Evolutionary conservation across 2,888 invertebrate species (phyloP).

Genomic region (Folsomia manolachei): DNA sequence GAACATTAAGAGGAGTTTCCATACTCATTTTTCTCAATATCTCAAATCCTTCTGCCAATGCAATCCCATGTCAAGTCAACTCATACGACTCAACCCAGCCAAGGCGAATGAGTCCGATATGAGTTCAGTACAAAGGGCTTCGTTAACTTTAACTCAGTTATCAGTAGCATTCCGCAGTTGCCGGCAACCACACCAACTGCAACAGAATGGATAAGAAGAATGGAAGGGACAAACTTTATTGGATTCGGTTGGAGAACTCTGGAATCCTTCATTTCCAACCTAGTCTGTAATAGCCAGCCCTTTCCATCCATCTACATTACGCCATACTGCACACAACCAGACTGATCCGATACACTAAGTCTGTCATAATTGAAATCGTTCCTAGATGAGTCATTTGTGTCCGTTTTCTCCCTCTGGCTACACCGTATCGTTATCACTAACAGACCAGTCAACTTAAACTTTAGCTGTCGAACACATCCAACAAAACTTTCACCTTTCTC

Average conservation of each 20-base stretch:
- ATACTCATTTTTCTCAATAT: slow-evolving; percentile 3
- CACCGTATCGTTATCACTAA: too few relatives aligned
- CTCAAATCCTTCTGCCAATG: background rate
- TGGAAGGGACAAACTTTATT: background rate
- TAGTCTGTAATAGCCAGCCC: too few relatives aligned
- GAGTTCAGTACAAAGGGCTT: slow-evolving; percentile 8
- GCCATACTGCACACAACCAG: background rate
- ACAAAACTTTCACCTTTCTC: slow-evolving; percentile 12
- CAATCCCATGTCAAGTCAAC: background rate
- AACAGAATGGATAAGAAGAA: background rate
- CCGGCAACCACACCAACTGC: background rate
- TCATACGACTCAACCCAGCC: too few relatives aligned
- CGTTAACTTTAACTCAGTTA: slow-evolving; percentile 4
- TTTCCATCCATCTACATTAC: background rate
- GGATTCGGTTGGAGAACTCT: background rate
- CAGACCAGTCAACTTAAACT: too few relatives aligned
- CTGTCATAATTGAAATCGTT: slow-evolving; percentile 18
- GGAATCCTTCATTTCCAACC: background rate
- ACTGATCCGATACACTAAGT: background rate
- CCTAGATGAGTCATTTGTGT: slow-evolving; percentile 14
- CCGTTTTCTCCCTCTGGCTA: background rate
- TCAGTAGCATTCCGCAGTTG: background rate
- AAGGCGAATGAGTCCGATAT: background rate
- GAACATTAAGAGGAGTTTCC: background rate
- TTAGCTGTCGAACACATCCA: too few relatives aligned